phyloP scores from a whole-genome alignment of 2,797 vertebrate species.

The Sylvilagus floridanus region DNA sequence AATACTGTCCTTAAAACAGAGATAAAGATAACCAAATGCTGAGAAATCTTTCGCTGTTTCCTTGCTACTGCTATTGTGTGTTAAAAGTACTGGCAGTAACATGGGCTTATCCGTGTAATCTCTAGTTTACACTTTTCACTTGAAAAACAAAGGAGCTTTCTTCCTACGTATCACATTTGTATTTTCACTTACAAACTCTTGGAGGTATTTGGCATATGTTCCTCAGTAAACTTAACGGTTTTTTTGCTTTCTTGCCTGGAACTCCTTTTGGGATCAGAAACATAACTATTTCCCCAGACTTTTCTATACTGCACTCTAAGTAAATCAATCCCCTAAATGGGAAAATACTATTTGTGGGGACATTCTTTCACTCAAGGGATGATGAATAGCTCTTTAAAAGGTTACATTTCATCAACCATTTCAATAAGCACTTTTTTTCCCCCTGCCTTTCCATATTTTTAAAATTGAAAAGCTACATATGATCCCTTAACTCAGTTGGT shows the following conservation, averaged over 20 bases:
- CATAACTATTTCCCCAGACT: conserved; percentile 76
- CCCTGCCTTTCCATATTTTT: conserved; percentile 61
- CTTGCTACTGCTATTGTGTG: background rate
- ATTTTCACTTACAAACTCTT: conserved; percentile 48
- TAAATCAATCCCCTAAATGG: conserved; percentile 25
- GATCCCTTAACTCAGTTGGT: background rate
- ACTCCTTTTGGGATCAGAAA: conserved; percentile 34
- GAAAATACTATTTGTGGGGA: conserved; percentile 52
- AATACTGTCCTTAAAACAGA: background rate
- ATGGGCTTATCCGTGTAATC: background rate
- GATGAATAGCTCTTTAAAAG: conserved; percentile 50
- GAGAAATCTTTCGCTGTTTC: background rate
- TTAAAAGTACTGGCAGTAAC: background rate
- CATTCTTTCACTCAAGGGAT: conserved; percentile 51
- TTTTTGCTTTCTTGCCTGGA: background rate
- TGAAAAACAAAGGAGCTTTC: conserved; percentile 36
- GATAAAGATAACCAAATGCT: background rate
- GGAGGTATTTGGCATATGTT: background rate
- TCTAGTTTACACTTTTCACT: conserved; percentile 19
- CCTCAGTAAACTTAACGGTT: background rate
- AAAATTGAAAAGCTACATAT: conserved; percentile 50
- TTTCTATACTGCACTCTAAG: conserved; percentile 25
- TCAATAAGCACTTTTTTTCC: conserved; percentile 21
- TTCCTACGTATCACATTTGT: background rate
- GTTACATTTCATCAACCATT: conserved; percentile 34